Conservation (phyloP, 2,797 vertebrate genomes). For the Aselliscus stoliczkanus region DNA sequence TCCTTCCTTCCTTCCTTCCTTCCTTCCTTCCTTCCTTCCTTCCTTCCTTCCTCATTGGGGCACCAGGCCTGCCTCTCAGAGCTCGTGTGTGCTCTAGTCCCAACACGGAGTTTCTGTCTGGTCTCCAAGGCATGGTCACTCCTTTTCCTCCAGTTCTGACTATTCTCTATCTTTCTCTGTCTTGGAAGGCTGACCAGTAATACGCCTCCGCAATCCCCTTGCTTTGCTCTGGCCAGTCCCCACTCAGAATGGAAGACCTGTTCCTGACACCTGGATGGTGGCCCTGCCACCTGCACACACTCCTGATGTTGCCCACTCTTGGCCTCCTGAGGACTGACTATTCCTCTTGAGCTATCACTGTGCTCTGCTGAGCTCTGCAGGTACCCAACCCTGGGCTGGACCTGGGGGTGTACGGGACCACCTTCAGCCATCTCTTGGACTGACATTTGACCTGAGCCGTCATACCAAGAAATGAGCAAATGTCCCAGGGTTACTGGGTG, state of each 20-base stretch:
- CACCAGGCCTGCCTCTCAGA: neutral
- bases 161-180: neutral
- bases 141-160: neutral
- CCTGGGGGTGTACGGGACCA: neutral
- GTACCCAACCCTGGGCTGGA: neutral
- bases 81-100: neutral
- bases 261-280: neutral
- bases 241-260: neutral
- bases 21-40: neutral
- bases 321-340: neutral
- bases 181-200: neutral
- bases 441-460: neutral
- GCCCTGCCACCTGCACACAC: accelerated
- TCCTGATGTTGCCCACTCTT: neutral
- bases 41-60: neutral
- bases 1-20: accelerated
- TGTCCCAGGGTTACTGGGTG: neutral
- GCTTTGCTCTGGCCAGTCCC: neutral
- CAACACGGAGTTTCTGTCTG: neutral
- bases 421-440: neutral
- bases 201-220: neutral
- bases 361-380: neutral
- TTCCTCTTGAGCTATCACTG: accelerated
- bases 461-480: neutral
- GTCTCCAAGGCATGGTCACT: neutral